Evolutionary conservation across 2,113 vertebrate genomes (phyloP).

Genomic region (Cyanoramphus novaezelandiae): DNA sequence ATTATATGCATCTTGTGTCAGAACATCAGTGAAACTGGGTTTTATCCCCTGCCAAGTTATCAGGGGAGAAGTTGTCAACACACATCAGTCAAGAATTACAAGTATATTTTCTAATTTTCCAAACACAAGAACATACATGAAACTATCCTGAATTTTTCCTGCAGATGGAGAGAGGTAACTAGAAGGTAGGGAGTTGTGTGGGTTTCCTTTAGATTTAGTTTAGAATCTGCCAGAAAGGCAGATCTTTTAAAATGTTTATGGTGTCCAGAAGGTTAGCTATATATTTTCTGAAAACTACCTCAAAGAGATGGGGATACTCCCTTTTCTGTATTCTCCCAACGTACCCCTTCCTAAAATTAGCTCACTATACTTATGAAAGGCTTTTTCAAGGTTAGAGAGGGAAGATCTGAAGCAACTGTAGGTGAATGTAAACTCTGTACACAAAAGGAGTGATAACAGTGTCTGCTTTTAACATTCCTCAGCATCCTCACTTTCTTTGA

Average conservation of each 20-base stretch:
- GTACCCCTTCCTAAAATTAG: not conserved
- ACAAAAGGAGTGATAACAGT: not conserved
- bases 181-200: not conserved
- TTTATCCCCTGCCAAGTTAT: not conserved
- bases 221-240: not conserved
- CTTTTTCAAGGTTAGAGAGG: not conserved
- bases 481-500: constrained; percentile 1
- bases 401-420: not conserved
- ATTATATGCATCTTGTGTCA: not conserved
- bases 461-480: constrained; percentile 55
- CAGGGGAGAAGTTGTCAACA: not conserved
- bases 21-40: not conserved
- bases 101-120: not conserved
- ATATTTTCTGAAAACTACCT: not conserved
- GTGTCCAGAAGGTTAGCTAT: not conserved
- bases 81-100: not conserved
- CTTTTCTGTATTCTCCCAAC: not conserved
- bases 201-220: not conserved
- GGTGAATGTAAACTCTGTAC: not conserved
- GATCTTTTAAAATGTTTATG: not conserved
- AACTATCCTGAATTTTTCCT: not conserved
- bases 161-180: not conserved
- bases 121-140: not conserved
- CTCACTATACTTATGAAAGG: not conserved
- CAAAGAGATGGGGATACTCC: not conserved